These are phyloP conservation scores for Cephalopholis sonnerati DNA, from an alignment of 2,113 vertebrate genomes.

Conservation along the genomic window DNA sequence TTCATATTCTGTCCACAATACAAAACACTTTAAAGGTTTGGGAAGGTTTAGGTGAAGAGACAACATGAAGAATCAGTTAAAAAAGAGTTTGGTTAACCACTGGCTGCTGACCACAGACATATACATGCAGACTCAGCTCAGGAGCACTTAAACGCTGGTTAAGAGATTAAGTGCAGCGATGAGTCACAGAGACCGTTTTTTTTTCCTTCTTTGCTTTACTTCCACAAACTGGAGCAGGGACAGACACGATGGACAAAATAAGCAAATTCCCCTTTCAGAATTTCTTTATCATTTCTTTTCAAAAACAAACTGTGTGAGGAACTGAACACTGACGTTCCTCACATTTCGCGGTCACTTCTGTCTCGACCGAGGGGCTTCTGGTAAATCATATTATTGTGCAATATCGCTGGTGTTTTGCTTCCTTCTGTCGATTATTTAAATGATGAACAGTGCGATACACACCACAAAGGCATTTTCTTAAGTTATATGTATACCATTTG, in stretches of 20 bases:
- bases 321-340: constrained; percentile 21
- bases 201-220: neutral
- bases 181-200: constrained; percentile 15
- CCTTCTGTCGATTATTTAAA: neutral
- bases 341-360: constrained; percentile 28
- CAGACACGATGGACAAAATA: neutral
- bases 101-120: neutral
- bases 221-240: neutral
- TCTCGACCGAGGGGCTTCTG: constrained; percentile 38
- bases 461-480: neutral
- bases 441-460: neutral
- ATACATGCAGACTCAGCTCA: neutral
- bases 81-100: neutral
- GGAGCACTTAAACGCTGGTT: neutral
- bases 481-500: neutral
- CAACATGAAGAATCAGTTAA: no score
- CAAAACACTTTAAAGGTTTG: neutral
- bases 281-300: neutral
- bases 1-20: neutral
- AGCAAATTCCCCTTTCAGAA: neutral
- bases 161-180: neutral
- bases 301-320: constrained; percentile 50
- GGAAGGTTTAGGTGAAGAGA: neutral
- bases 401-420: constrained; percentile 31
- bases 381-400: constrained; percentile 56